A percentile compares a stretch with the other conserved stretches of the same genome.
Evolutionary conservation across 2,888 invertebrate genomes (phyloP).

Genomic region (Pharmacophagus antenor): DNA sequence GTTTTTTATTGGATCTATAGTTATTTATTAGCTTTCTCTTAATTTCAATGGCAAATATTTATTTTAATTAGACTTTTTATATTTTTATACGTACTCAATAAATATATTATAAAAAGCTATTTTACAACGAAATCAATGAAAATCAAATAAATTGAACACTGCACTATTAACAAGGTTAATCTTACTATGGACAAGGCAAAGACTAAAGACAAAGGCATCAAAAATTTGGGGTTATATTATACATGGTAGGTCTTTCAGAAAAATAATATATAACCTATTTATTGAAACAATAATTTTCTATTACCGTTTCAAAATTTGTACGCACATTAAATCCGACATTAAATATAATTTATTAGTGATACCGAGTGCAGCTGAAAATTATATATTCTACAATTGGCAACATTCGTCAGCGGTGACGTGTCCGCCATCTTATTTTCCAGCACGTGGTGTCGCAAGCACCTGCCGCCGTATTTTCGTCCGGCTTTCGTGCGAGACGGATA

Average conservation of each 20-base stretch:
- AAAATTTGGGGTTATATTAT: too few relatives aligned
- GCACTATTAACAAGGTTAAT: too few relatives aligned
- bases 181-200: too few relatives aligned
- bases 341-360: conserved; percentile 9
- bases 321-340: conserved; percentile 1
- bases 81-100: too few relatives aligned
- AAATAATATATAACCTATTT: neutral
- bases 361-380: conserved; percentile 51
- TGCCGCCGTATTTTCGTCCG: conserved; percentile 62
- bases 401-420: conserved; percentile 58
- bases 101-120: too few relatives aligned
- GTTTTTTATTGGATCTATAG: too few relatives aligned
- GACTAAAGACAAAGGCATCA: too few relatives aligned
- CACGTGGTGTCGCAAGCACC: conserved; percentile 50
- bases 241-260: neutral
- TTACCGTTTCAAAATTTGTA: neutral
- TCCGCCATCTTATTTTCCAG: conserved; percentile 62
- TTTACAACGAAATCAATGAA: too few relatives aligned
- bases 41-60: too few relatives aligned
- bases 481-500: conserved; percentile 53
- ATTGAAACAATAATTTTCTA: neutral
- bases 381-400: conserved; percentile 50
- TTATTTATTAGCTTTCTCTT: too few relatives aligned
- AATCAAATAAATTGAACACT: too few relatives aligned
- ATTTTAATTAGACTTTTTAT: too few relatives aligned